Evolutionary conservation across 2,113 vertebrate genomes (phyloP), one percentile per base, ranked within the genome.

Genomic region (Planiliza haematocheilus): DNA sequence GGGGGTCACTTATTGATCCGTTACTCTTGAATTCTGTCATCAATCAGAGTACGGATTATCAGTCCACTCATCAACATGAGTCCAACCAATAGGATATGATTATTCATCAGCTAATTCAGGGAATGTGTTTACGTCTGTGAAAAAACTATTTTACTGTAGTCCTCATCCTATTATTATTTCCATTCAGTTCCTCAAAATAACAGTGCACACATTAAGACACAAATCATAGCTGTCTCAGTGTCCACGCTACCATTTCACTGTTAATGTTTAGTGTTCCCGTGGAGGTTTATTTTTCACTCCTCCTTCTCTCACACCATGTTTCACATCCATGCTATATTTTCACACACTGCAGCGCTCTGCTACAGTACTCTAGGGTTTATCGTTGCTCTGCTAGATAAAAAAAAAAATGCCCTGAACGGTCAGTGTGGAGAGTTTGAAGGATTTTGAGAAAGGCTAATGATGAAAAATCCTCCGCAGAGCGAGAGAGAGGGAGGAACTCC

Each of bases 401-500:
- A 83, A 30, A 73, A 56, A 77, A 83, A 69, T 48, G 48, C 57
- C 18, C 17, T 18, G 17, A 17, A 4, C 18, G 58, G 60, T 52
- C 60, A 24, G 39, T 46, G 55, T 6, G 3, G 45, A 63, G 39
- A 59, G 30, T 84, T 50, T 71, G 41, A 89, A 61, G 62, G 71
- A 70, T 82, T 86, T 78, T 20, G 18, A 59, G 61, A 5, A 57
- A 67, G 67, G 65, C 63, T 83, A 81, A 83, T 81, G 79, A 85
- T 30, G 77, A 72, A 79, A 83, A 81, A 64, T 67, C 50, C 51
- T 62, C 58, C 36, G 11, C 52, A 24, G 16, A 36, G 51, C 71
- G 64, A 73, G 43, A 14, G 21, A 34, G 64, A 60, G 52, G 57
- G 62, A 48, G 57, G 57, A 57, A 67, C 21, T 39, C 60, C 36